Evolutionary conservation across 2,888 invertebrate genomes (phyloP), one percentile per base, ranked within the genome.

Genomic region (Drosophila rellima): DNA sequence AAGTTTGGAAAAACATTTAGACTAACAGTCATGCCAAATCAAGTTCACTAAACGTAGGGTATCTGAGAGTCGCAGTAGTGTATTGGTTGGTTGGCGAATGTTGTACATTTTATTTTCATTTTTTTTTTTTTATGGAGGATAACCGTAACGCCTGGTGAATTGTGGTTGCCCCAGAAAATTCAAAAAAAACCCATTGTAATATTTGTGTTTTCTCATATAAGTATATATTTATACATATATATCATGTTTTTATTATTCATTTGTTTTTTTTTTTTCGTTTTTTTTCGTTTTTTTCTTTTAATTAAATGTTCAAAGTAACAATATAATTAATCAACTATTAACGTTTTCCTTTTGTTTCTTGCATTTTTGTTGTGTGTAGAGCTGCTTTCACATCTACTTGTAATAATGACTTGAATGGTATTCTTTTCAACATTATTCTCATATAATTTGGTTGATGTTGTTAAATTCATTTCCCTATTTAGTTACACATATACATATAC

Each of bases 271-370:
- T 74, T 69, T 75, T 73, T 72, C 69, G 67, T 75, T 66, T 51
- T 56, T 59, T 44, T 55, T 67, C 64, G 35, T 55, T 63, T 71
- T 78, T 74, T 77, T 61, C 55, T 62, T 84, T 82, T 79, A 88
- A 78, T 89, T 88, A 82, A 91, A 88, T 91, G 90, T 90, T 91
- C 91, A 90, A 91, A 90, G 90, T 90, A 90, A 90, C 90, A 90
- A 90, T 90, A 90, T 85, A 91, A 88, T 87, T 88, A 89, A 85
- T 90, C 86, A 90, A 90, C 83, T 83, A 83, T 83, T 83, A 88
- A 83, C 90, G 87, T 80, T 88, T 88, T 79, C 71, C 74, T 83
- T 73, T 52, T 52, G 66, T 76, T 68, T 74, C 76, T 72, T 62
- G 39, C 23, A 52, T 56, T 67, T 79, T 66, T 79, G 62, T 74